phyloP scores from a whole-genome alignment of 2,888 invertebrate genomes.

The Rhagium mordax region DNA sequence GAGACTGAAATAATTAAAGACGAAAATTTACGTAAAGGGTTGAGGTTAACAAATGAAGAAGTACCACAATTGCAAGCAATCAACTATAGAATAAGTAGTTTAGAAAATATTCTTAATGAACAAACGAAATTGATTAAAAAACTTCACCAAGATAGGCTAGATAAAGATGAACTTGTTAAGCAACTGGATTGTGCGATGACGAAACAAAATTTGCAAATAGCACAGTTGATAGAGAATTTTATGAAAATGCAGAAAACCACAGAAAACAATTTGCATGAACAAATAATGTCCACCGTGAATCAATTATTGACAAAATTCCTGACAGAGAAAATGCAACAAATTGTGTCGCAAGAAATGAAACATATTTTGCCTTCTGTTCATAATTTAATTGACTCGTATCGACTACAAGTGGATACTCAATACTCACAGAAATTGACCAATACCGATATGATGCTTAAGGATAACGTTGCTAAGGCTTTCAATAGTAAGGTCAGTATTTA shows the following conservation, averaged over 20 bases:
- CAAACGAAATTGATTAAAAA: conserved; percentile 64
- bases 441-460: conserved; percentile 83
- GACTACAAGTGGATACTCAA: conserved; percentile 82
- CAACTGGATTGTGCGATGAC: conserved; percentile 66
- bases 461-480: conserved; percentile 86
- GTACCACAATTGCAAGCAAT: conserved; percentile 61
- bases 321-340: conserved; percentile 73
- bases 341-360: conserved; percentile 74
- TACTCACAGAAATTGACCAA: conserved; percentile 81
- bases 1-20: conserved; percentile 57
- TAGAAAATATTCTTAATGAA: conserved; percentile 64
- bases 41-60: conserved; percentile 46
- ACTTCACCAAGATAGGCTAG: conserved; percentile 62
- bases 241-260: conserved; percentile 68
- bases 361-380: conserved; percentile 75
- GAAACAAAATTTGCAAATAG: conserved; percentile 66
- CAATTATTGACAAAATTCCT: conserved; percentile 68
- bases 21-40: conserved; percentile 45
- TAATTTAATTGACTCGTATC: conserved; percentile 81
- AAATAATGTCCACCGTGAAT: conserved; percentile 72
- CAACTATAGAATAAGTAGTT: conserved; percentile 60
- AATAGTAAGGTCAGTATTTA: conserved; percentile 79
- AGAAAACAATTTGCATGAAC: conserved; percentile 72
- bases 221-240: conserved; percentile 66
- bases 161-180: conserved; percentile 60